A percentile compares a stretch with the other conserved stretches of the same genome.
These are phyloP conservation scores for Heliangelus exortis DNA, from an alignment of 2,797 vertebrate genomes.

Conservation along the genomic window DNA sequence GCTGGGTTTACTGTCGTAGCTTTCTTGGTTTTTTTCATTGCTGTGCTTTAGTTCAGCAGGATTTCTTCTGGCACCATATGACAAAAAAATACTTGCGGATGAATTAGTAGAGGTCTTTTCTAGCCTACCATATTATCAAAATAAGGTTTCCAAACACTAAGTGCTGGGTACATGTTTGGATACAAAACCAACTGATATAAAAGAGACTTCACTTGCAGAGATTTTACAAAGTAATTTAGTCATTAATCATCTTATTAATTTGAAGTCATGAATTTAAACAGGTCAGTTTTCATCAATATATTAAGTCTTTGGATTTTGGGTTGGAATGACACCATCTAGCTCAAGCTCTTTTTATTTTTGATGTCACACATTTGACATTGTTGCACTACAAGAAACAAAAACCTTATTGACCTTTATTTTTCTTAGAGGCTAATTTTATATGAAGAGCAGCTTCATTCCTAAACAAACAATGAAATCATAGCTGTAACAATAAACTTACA, in stretches of 20 bases:
- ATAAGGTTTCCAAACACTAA: not conserved
- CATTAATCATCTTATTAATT: constrained; percentile 69
- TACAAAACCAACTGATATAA: constrained; percentile 41
- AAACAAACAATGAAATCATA: not conserved
- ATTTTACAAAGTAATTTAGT: constrained; percentile 66
- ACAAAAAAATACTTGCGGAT: not conserved
- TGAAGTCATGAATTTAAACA: constrained; percentile 37
- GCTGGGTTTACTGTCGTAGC: not conserved
- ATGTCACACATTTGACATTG: not conserved
- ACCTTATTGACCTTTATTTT: not conserved
- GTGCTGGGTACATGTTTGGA: not conserved
- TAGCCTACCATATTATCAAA: not conserved
- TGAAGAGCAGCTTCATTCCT: constrained; percentile 23
- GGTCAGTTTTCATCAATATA: constrained; percentile 58
- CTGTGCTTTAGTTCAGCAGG: not conserved
- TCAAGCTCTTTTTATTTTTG: not conserved
- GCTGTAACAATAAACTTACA: not conserved
- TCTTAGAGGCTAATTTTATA: not conserved
- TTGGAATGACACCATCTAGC: not conserved
- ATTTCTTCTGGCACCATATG: not conserved
- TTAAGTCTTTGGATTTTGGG: constrained; percentile 12
- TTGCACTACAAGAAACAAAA: not conserved
- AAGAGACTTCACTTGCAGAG: constrained; percentile 43
- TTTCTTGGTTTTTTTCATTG: not conserved
- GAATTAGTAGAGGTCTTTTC: not conserved